Evolutionary conservation across 2,113 vertebrate species (phyloP).

Genomic region (Gymnobelideus leadbeateri): DNA sequence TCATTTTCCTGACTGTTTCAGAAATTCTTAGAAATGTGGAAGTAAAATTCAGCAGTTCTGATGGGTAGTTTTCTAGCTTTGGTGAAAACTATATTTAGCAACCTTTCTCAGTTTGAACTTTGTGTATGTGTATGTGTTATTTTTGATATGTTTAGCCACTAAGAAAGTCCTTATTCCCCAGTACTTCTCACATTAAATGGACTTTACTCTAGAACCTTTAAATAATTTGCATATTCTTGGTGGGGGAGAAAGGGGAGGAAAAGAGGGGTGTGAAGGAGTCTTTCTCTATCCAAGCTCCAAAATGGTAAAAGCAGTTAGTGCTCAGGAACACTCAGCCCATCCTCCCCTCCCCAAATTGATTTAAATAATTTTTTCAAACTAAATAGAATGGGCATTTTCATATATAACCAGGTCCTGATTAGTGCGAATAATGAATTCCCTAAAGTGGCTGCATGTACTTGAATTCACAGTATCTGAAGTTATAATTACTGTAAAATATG

Average conservation of each 20-base stretch:
- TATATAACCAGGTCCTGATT: neutral
- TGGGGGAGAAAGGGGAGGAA: no score
- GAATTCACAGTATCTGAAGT: neutral
- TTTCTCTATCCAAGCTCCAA: neutral
- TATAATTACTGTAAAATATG: neutral
- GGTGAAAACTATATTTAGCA: neutral
- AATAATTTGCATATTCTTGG: neutral
- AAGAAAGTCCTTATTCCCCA: neutral
- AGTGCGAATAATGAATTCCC: neutral
- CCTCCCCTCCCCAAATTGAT: neutral
- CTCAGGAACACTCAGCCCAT: neutral
- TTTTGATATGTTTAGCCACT: neutral
- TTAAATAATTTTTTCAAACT: neutral
- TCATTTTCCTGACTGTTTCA: neutral
- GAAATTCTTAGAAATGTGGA: neutral
- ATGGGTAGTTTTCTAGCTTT: neutral
- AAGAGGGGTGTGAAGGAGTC: neutral
- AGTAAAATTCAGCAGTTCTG: neutral
- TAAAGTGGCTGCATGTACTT: neutral
- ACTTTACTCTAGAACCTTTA: neutral
- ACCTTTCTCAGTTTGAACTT: neutral
- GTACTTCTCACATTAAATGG: neutral
- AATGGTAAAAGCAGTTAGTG: neutral
- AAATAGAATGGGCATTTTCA: neutral
- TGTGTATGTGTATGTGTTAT: neutral